Evolutionary conservation across 1,140 invertebrate genomes (phyloP), one percentile per base, ranked within the genome.

Genomic region (Rhynchophorus ferrugineus): DNA sequence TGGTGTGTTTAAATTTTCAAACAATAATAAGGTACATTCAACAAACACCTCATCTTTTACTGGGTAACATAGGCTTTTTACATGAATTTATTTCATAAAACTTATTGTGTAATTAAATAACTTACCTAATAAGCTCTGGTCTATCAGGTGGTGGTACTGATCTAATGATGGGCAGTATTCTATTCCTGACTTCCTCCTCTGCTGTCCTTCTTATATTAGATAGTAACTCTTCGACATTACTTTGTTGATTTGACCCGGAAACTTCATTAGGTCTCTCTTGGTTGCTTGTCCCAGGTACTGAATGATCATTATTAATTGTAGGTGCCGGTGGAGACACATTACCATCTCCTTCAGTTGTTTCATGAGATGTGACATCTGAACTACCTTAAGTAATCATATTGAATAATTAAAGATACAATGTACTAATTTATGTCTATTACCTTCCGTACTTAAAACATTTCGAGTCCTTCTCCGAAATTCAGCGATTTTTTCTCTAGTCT

Each of bases 121-220:
- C n/a, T n/a, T 45, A 63, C 59, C 61, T 56, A 38, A 64, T 60
- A 29, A 64, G 35, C 49, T 61, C 59, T 11, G 58, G 54, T 45
- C 62, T 37, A 43, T 62, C 61, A 36, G 44, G 54, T 9, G 55
- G 58, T 9, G 62, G 62, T 14, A 64, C 41, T 3, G 59, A 61
- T 22, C 53, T 51, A 14, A 64, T 64, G 19, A 64, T 58, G 2
- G 62, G 62, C 36, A 62, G 49, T 11, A 64, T 55, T 34, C 62
- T 52, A 43, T 50, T 57, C 44, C 61, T 52, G 7, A 62, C 58
- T 36, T 62, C 59, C 18, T 59, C 47, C 22, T 64, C 62, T 2
- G 58, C 58, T 3, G 49, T 62, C 7, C 56, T 54, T 37, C 58
- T 38, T 16, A 64, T 60, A 24, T 51, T 60, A 14, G 46, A 44